Evolutionary conservation across 2,888 invertebrate genomes (phyloP).

Genomic region (Andrena marginata): DNA sequence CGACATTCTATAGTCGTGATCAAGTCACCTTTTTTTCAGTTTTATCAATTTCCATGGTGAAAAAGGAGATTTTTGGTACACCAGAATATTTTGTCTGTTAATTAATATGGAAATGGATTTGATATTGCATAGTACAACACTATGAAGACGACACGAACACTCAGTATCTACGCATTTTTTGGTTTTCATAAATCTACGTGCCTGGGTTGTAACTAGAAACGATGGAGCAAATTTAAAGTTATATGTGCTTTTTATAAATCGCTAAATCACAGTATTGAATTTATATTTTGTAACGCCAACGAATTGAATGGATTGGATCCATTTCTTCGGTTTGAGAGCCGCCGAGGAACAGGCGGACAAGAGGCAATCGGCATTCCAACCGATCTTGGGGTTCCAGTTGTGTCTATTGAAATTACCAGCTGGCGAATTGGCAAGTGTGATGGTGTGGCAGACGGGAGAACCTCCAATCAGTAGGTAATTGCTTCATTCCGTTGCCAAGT

Average conservation of each 20-base stretch:
- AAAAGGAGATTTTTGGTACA: not conserved
- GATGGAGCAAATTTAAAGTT: slow-evolving; percentile 1
- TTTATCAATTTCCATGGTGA: not conserved
- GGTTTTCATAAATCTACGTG: not conserved
- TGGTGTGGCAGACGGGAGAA: slow-evolving; percentile 78
- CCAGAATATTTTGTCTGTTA: too few species aligned
- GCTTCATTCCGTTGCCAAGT: slow-evolving; percentile 80
- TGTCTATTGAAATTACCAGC: slow-evolving; percentile 82
- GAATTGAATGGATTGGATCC: slow-evolving; percentile 55
- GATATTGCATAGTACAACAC: not conserved
- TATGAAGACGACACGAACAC: not conserved
- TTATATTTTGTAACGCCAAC: slow-evolving; percentile 59
- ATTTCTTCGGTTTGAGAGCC: slow-evolving; percentile 44
- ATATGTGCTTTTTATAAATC: not conserved
- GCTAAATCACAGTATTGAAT: slow-evolving; percentile 37
- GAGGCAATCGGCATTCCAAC: slow-evolving; percentile 72
- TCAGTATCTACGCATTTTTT: not conserved
- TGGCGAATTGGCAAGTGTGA: slow-evolving; percentile 81
- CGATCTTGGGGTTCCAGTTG: slow-evolving; percentile 80
- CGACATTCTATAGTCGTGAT: too few species aligned
- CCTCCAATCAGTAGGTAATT: slow-evolving; percentile 84
- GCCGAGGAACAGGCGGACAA: slow-evolving; percentile 64
- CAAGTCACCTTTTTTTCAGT: not conserved
- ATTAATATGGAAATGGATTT: too few species aligned
- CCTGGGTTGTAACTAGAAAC: not conserved